Base-by-base conservation (phyloP, 2,888 invertebrate genomes). In the Sceliomorpha sp. region DNA sequence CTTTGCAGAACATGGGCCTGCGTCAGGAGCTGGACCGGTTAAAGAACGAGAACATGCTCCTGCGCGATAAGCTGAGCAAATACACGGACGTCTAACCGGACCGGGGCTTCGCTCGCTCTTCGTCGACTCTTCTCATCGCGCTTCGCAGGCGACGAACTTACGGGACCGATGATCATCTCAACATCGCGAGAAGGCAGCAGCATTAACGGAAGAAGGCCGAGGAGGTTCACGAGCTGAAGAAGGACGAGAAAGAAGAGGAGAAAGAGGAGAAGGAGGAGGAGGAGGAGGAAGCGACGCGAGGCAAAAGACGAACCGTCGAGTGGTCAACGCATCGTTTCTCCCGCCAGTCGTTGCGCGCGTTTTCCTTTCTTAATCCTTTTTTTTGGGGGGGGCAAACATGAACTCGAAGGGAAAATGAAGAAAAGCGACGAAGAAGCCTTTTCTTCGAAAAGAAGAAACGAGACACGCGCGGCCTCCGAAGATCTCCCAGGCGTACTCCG, bases 11-110 rank as follows among this genome's bases (percentile, higher is more conserved):
- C 87, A 92, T 95, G 92, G 95, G 95, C 85, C 91, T 96, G 88
- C 94, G 96, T 86, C 95, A 95, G 91, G 96, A 96, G 89, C 91
- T 96, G 88, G 96, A 96, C 90, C 92, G 95, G 90, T 91, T 96
- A 89, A 96, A 96, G 91, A 96, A 96, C 90, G 96, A 96, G 90
- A 96, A 96, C 89, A 92, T 95, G 91, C 92, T 95, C 89, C 91
- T 96, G 89, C 94, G 96, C 89, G 95, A 96, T 89, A 95, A 95
- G 91, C 91, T 96, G 90, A 93, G 95, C 86, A 96, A 96, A 91
- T 95, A 93, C 90, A 94, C 94, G 90, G 95, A 95, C 89, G 94
- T 94, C 89, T 94, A 91, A 93, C 89, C 87, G 83, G 45, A 45
- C 48, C 14, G 56, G 42, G 51, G 40, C 47, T 24, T 47, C 48